phyloP scores from a whole-genome alignment of 1,140 invertebrate species.

The Macrobrachium rosenbergii region DNA sequence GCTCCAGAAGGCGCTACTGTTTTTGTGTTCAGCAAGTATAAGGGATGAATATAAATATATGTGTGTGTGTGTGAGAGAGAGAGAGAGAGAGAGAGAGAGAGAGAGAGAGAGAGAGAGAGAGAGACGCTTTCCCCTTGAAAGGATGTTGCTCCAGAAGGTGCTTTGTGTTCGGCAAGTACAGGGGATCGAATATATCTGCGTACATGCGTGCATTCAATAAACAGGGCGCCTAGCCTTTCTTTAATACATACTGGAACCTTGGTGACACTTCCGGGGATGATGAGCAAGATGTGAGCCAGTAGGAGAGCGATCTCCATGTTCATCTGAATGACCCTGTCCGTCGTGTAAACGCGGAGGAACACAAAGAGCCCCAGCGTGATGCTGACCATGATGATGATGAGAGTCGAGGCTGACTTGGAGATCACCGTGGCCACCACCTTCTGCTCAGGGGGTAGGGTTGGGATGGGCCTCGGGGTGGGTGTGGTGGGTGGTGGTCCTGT shows the following conservation, averaged over 20 bases:
- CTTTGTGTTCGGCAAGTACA: too few species aligned
- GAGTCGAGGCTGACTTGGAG: constrained; percentile 68
- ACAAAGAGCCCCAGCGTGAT: constrained; percentile 68
- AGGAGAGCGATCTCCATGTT: constrained; percentile 69
- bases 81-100: too few species aligned
- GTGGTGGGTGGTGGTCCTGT: constrained; percentile 62
- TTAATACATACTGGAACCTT: constrained; percentile 30
- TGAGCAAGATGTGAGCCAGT: constrained; percentile 67
- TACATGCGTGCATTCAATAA: neutral
- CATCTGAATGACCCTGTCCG: constrained; percentile 69
- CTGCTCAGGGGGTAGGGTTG: constrained; percentile 66
- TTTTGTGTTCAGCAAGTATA: too few species aligned
- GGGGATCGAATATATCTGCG: too few species aligned
- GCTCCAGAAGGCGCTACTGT: too few species aligned
- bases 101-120: too few species aligned
- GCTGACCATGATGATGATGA: constrained; percentile 68
- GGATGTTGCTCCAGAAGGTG: too few species aligned
- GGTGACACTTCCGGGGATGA: constrained; percentile 64
- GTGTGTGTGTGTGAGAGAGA: too few species aligned
- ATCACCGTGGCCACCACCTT: constrained; percentile 68
- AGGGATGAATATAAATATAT: too few species aligned
- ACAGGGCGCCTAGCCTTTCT: too few species aligned
- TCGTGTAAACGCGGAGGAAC: constrained; percentile 68
- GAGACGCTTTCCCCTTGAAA: too few species aligned
- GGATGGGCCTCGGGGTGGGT: constrained; percentile 68